Base-by-base conservation (phyloP, 2,797 vertebrate species). In the Rhynchonycteris naso region DNA sequence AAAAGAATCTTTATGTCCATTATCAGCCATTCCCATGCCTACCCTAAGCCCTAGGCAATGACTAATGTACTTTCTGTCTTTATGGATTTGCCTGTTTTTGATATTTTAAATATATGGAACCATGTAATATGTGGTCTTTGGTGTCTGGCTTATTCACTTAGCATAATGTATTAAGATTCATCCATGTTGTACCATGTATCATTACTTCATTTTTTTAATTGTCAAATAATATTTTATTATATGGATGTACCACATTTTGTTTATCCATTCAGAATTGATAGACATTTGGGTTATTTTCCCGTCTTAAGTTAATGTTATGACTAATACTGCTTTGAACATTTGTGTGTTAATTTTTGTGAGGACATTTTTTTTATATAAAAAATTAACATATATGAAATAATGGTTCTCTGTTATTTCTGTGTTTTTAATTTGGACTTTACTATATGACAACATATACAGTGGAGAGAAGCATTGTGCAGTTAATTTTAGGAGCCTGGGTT, bases 351-450 rank as follows among this genome's bases (percentile, higher is more conserved):
- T 79, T 91, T 74, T 91, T 83, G 19, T 47, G 50, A 74, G 84
- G 22, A 78, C 58, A 66, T 92, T 59, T 14, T 88, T 83, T 69
- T 59, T 80, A 76, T 63, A 54, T 59, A 33, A 58, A 65, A 89
- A 85, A 58, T 16, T 68, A 59, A 54, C 33, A 26, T 61, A 3
- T 87, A 75, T 63, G 66, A 71, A 91, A 78, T 88, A 72, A 74
- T 84, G 28, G 43, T 59, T 63, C 19, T 59, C 35, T 66, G n/a
- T 38, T 72, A 18, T 81, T 82, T 43, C 19, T 94, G 22, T 83
- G 10, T 88, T 91, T 83, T 88, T 59, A 68, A 74, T 92, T 75
- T 68, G 47, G 19, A 63, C 50, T 81, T 69, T 81, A 47, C 87
- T 90, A 21, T 28, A 21, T 61, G 61, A 63, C 54, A 50, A 19